Conservation (phyloP, 2,888 invertebrate genomes). For the Trachelus troglodyta region DNA sequence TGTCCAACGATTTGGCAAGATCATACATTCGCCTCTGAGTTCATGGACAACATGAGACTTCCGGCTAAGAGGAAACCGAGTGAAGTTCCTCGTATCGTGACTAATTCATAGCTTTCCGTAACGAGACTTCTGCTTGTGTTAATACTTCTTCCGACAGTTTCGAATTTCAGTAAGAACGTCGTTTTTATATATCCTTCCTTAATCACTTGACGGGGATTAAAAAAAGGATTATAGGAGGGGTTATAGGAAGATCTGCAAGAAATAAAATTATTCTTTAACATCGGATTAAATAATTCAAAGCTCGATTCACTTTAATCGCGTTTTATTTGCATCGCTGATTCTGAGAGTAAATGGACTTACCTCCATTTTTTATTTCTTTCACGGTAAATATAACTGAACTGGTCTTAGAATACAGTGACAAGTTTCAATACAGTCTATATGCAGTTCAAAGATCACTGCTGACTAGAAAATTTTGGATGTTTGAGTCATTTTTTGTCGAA, state of each 20-base stretch:
- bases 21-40: conserved; percentile 3
- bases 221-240: no score
- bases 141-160: not conserved
- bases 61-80: conserved; percentile 37
- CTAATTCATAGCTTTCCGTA: conserved; percentile 23
- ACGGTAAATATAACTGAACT: not conserved
- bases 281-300: not conserved
- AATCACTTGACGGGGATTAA: not conserved
- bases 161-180: no score
- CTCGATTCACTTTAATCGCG: not conserved
- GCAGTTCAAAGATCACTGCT: not conserved
- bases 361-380: not conserved
- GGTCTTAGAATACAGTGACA: not conserved
- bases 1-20: not conserved
- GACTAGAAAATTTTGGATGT: not conserved
- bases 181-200: not conserved
- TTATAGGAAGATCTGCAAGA: not conserved
- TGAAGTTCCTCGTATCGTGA: conserved; percentile 38
- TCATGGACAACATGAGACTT: conserved; percentile 33
- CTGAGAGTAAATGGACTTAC: not conserved
- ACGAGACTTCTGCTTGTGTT: not conserved
- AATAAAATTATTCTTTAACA: not conserved
- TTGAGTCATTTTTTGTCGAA: not conserved
- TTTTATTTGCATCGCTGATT: not conserved
- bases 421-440: not conserved